Evolutionary conservation across 2,888 invertebrate species (phyloP).

Genomic region (Acronicta leporina): DNA sequence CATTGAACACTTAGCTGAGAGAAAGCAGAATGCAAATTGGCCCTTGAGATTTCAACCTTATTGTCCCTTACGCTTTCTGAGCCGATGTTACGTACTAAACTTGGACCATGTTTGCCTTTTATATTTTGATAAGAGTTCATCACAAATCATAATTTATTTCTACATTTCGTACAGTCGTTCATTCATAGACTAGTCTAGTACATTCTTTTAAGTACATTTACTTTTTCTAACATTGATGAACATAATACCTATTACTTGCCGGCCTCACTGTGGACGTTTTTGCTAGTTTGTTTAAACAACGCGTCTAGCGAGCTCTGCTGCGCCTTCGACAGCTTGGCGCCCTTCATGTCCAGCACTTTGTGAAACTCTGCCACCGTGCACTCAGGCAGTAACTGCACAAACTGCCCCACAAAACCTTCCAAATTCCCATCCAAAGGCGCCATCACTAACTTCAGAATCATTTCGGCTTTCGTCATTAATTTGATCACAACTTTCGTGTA

Average conservation of each 20-base stretch:
- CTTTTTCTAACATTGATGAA: neutral
- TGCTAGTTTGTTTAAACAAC: slow-evolving; percentile 68
- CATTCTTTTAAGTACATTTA: neutral
- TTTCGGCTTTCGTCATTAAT: slow-evolving; percentile 99
- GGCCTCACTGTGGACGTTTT: slow-evolving; percentile 36
- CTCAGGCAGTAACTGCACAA: slow-evolving; percentile 96
- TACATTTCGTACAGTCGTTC: neutral
- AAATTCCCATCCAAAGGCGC: slow-evolving; percentile 93
- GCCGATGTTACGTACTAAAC: no score
- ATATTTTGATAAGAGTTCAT: neutral
- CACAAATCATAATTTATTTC: neutral
- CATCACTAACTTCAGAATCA: slow-evolving; percentile 99
- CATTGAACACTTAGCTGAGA: no score
- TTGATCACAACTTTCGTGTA: slow-evolving; percentile 95
- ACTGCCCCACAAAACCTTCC: slow-evolving; percentile 96
- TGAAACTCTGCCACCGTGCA: slow-evolving; percentile 97
- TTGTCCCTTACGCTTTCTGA: no score
- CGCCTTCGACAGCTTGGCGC: slow-evolving; percentile 84
- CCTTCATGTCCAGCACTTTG: slow-evolving; percentile 98
- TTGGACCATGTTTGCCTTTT: no score
- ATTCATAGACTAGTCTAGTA: neutral
- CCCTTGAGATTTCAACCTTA: no score
- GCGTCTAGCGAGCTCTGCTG: slow-evolving; percentile 74
- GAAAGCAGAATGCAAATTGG: no score
- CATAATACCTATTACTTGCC: slow-evolving; percentile 19